A percentile compares a stretch with the other conserved stretches of the same genome.
Conservation (phyloP, 2,888 invertebrate genomes). For the Sesamia inferens region DNA sequence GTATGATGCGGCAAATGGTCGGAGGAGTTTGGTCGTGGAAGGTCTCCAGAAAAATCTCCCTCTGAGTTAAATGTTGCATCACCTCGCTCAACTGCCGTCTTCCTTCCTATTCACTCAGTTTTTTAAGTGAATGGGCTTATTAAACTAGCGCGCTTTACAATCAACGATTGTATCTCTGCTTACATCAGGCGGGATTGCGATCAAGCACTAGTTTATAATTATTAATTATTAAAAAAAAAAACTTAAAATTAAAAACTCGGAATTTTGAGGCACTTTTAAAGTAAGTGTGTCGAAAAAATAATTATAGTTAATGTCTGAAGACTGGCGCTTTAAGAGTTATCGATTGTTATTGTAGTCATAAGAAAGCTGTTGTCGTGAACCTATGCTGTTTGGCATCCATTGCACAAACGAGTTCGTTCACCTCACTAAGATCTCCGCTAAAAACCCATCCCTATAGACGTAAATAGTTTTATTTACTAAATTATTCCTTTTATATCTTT, state of each 20-base stretch:
- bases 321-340: background rate
- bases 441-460: background rate
- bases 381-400: background rate
- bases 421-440: background rate
- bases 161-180: too few relatives aligned
- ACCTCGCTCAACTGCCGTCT: too few relatives aligned
- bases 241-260: background rate
- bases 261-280: background rate
- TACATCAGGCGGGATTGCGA: too few relatives aligned
- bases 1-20: too few relatives aligned
- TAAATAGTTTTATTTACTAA: constrained; percentile 8
- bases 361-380: background rate
- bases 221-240: too few relatives aligned
- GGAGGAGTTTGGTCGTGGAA: too few relatives aligned
- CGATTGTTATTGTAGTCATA: background rate
- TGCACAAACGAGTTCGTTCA: constrained; percentile 8
- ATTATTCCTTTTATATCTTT: constrained; percentile 2
- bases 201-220: too few relatives aligned
- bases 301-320: background rate
- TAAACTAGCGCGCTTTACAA: too few relatives aligned
- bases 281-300: background rate
- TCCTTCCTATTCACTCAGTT: too few relatives aligned
- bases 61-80: too few relatives aligned
- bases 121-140: too few relatives aligned
- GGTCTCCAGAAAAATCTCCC: too few relatives aligned